These are phyloP conservation scores for Coremacera marginata DNA, from an alignment of 2,888 invertebrate species.

Conservation along the genomic window DNA sequence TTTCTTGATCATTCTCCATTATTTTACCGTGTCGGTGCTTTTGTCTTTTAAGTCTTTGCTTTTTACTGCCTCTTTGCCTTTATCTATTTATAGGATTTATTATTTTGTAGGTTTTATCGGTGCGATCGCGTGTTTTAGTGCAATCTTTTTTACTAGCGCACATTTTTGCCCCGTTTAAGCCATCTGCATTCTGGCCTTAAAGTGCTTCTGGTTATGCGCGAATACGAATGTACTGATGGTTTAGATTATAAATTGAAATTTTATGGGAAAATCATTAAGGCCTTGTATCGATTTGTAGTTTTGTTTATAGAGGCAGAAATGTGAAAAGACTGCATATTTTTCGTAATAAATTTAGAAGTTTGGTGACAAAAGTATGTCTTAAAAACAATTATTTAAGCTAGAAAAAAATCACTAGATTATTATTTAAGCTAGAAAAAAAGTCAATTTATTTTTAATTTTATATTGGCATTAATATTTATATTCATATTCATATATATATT, in stretches of 20 bases:
- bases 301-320: background rate
- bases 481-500: too few relatives aligned
- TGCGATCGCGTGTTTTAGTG: conserved; percentile 28
- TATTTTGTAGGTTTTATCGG: background rate
- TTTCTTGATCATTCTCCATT: background rate
- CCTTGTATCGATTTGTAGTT: background rate
- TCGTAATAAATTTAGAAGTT: too few relatives aligned
- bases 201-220: conserved; percentile 22
- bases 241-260: background rate
- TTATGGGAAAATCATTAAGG: conserved; percentile 3
- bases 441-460: too few relatives aligned
- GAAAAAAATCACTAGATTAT: too few relatives aligned
- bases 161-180: conserved; percentile 1
- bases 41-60: background rate
- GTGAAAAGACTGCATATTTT: background rate
- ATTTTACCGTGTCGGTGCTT: background rate
- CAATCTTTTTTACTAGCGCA: conserved; percentile 18
- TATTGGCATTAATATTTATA: too few relatives aligned
- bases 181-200: conserved; percentile 1
- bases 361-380: too few relatives aligned
- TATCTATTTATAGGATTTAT: background rate
- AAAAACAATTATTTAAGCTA: too few relatives aligned
- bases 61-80: background rate
- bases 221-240: background rate
- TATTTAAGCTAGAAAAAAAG: too few relatives aligned